Conservation (phyloP, 1,140 invertebrate genomes). For the Drosophila fuyamai region DNA sequence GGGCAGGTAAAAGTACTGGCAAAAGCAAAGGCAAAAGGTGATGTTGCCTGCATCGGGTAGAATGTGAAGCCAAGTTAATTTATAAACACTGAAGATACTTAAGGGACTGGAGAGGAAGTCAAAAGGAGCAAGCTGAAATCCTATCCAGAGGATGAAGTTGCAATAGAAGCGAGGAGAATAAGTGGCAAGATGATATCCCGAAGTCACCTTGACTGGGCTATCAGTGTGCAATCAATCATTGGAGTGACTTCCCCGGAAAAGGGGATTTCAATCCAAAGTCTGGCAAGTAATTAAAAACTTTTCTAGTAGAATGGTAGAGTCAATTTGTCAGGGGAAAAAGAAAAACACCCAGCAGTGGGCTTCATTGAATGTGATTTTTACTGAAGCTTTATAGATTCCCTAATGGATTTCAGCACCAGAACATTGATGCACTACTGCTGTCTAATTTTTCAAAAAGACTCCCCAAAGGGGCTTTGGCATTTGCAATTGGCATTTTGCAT, state of each 20-base stretch:
- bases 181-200: conserved; percentile 43
- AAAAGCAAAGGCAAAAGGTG: conserved; percentile 18
- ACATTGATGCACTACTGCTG: neutral
- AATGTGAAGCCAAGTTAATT: conserved; percentile 51
- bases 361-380: neutral
- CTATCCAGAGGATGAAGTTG: conserved; percentile 11
- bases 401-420: neutral
- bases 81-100: conserved; percentile 52
- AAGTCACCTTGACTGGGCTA: conserved; percentile 41
- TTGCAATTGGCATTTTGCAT: conserved; percentile 41
- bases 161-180: conserved; percentile 4
- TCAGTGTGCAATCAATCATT: conserved; percentile 55
- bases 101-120: conserved; percentile 17
- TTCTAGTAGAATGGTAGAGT: conserved; percentile 4
- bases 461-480: conserved; percentile 26
- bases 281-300: conserved; percentile 71
- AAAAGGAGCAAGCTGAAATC: conserved; percentile 1
- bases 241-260: conserved; percentile 9
- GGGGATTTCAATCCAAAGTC: conserved; percentile 19
- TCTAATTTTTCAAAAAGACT: neutral
- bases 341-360: neutral
- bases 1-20: neutral
- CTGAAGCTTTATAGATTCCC: neutral
- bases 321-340: neutral
- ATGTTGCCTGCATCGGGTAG: conserved; percentile 21